These are phyloP conservation scores for Mareca penelope DNA, from an alignment of 2,797 vertebrate genomes.

Conservation along the genomic window DNA sequence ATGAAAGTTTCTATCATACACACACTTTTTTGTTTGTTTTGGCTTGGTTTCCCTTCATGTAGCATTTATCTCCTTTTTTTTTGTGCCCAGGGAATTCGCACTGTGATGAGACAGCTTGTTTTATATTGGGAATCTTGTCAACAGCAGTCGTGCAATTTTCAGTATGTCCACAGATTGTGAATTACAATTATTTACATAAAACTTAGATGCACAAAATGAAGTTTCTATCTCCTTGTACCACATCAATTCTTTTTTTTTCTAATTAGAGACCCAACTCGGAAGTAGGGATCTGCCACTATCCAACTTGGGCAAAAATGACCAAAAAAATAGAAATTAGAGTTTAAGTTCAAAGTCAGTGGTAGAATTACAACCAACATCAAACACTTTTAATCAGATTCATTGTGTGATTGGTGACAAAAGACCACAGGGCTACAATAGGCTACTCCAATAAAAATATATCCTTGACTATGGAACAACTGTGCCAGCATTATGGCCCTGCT, in stretches of 20 bases:
- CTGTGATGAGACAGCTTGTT: not conserved
- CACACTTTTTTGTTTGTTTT: not conserved
- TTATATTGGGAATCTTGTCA: not conserved
- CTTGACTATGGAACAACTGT: not conserved
- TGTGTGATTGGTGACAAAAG: not conserved
- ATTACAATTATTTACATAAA: slow-evolving; percentile 6
- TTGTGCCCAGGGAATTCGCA: not conserved
- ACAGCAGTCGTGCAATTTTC: not conserved
- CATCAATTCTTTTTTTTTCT: not conserved
- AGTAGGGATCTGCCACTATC: not conserved
- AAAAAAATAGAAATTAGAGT: not conserved
- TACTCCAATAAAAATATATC: not conserved
- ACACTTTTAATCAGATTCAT: not conserved
- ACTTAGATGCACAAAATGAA: not conserved
- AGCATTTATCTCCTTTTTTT: not conserved
- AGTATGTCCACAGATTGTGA: not conserved
- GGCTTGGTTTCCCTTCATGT: not conserved
- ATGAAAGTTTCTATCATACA: not conserved
- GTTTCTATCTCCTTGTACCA: not conserved
- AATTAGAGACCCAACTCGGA: not conserved
- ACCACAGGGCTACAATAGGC: not conserved
- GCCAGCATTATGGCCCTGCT: not conserved
- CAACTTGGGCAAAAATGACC: not conserved
- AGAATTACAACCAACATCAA: not conserved
- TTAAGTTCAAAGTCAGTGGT: not conserved